Conservation (phyloP, 2,888 invertebrate species). For the Conomelus anceps region DNA sequence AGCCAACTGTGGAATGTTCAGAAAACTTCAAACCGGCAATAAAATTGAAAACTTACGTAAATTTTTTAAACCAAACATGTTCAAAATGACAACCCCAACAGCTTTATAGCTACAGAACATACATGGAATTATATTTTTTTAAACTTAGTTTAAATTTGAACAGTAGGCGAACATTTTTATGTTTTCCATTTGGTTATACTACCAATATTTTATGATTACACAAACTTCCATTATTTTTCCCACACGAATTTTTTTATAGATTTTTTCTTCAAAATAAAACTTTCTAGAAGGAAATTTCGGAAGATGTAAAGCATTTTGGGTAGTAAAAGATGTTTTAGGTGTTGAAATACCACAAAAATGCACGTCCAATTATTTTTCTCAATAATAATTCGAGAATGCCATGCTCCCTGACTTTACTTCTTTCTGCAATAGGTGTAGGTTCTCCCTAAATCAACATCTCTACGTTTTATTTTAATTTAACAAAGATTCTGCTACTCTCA, state of each 20-base stretch:
- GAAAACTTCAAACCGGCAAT: neutral
- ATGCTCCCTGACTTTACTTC: neutral
- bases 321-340: neutral
- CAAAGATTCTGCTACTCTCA: too few species aligned
- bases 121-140: neutral
- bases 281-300: too few species aligned
- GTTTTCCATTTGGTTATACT: neutral
- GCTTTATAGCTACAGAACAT: neutral
- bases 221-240: neutral
- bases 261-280: neutral
- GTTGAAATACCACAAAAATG: neutral
- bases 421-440: neutral
- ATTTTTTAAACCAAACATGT: neutral
- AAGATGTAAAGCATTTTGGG: neutral
- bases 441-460: neutral
- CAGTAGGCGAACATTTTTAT: neutral
- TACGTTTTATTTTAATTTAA: neutral
- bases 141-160: neutral
- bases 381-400: neutral
- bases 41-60: neutral
- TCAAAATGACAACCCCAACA: neutral
- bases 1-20: neutral
- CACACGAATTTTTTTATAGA: neutral
- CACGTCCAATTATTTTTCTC: neutral
- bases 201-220: neutral